Evolutionary conservation across 2,113 vertebrate species (phyloP).

Genomic region (Cololabis saira): DNA sequence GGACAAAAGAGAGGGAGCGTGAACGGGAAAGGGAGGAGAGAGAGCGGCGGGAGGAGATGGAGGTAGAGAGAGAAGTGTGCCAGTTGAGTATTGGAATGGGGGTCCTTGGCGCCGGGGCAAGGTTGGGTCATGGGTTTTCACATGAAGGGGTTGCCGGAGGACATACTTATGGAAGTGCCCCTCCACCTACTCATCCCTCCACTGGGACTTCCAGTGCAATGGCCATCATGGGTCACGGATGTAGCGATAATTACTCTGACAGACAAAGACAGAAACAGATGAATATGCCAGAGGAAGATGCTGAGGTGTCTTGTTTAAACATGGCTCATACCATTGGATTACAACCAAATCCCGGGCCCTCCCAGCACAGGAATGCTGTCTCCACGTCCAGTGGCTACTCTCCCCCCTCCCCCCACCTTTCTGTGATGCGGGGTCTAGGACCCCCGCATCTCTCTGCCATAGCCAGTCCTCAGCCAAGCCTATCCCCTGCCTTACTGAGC

Average conservation of each 20-base stretch:
- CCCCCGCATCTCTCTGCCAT: slow-evolving; percentile 60
- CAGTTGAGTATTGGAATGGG: slow-evolving; percentile 87
- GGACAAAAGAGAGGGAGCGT: slow-evolving; percentile 73
- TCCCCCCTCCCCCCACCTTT: slow-evolving; percentile 65
- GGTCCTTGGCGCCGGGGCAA: slow-evolving; percentile 61
- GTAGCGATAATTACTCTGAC: slow-evolving; percentile 43
- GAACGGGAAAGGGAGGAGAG: slow-evolving; percentile 80
- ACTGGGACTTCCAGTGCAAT: slow-evolving; percentile 36
- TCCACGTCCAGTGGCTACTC: slow-evolving; percentile 74
- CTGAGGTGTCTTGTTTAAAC: slow-evolving; percentile 78
- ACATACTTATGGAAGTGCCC: slow-evolving; percentile 61
- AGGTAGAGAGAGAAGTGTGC: slow-evolving; percentile 86
- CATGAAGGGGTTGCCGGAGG: slow-evolving; percentile 52
- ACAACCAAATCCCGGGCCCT: slow-evolving; percentile 41
- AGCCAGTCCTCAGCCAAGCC: slow-evolving; percentile 55
- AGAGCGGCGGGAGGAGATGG: slow-evolving; percentile 80
- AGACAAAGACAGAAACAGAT: slow-evolving; percentile 70
- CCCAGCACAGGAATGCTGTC: slow-evolving; percentile 72
- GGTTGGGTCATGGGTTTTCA: slow-evolving; percentile 61
- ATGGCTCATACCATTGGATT: slow-evolving; percentile 57
- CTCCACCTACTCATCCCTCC: slow-evolving; percentile 63
- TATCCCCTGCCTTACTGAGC: slow-evolving; percentile 50
- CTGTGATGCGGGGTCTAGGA: slow-evolving; percentile 69
- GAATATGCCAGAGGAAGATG: slow-evolving; percentile 78
- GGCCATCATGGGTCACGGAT: slow-evolving; percentile 25